A percentile compares a stretch with the other conserved stretches of the same genome.
These are phyloP conservation scores for Drosophila austrosaltans DNA, from an alignment of 2,888 invertebrate genomes.

Conservation along the genomic window DNA sequence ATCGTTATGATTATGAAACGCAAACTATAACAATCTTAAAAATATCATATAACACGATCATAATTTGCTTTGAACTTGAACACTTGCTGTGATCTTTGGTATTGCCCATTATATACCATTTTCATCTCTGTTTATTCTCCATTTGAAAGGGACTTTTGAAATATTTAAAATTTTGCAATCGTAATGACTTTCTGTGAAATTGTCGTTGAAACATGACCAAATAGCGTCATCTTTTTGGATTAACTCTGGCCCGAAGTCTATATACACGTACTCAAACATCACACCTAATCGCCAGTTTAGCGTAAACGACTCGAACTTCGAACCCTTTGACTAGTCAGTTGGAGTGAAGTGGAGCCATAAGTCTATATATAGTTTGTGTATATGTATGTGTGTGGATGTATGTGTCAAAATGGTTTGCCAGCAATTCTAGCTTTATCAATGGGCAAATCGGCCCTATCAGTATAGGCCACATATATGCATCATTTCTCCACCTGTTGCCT, in stretches of 20 bases:
- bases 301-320: slow-evolving; percentile 7
- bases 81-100: too few species aligned
- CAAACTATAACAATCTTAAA: too few species aligned
- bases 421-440: background rate
- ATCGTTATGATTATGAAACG: too few species aligned
- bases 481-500: slow-evolving; percentile 3
- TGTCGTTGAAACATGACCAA: background rate
- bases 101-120: too few species aligned
- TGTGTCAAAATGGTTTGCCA: background rate
- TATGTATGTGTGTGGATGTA: background rate
- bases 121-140: too few species aligned
- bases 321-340: slow-evolving; percentile 5
- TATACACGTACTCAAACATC: slow-evolving; percentile 5
- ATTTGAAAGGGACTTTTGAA: too few species aligned
- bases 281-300: slow-evolving; percentile 2
- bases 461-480: slow-evolving; percentile 7
- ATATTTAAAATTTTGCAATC: background rate
- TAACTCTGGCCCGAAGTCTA: slow-evolving; percentile 1
- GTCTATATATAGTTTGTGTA: too few species aligned
- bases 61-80: too few species aligned
- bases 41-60: too few species aligned
- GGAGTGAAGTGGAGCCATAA: slow-evolving; percentile 3
- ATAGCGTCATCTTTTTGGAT: slow-evolving; percentile 11
- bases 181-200: background rate
- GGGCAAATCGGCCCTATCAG: slow-evolving; percentile 9